Evolutionary conservation across 2,888 invertebrate species (phyloP), one percentile per base, ranked within the genome.

Genomic region (Seira sanloemensis): DNA sequence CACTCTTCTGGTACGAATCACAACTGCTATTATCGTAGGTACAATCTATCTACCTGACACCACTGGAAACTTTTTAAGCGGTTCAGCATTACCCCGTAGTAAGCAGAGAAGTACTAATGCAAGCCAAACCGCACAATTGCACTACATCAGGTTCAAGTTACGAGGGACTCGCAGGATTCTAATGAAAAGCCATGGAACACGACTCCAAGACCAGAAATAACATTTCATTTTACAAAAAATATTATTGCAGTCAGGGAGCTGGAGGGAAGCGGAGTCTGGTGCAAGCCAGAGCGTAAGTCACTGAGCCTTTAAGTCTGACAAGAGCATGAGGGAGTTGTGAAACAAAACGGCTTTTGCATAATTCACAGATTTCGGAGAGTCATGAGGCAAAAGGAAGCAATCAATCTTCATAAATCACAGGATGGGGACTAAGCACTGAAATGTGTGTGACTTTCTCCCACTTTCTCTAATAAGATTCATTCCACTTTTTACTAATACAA

Each of bases 361-460:
- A 89, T 89, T 89, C 88, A 89, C 85, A 88, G 88, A 86, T 88
- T 89, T 88, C 78, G 81, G 78, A 78, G 77, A 75, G 78, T 84
- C 85, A 86, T 73, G 78, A 84, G 79, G 79, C 82, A 84, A 85
- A 84, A 86, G 88, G 88, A 88, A 88, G 85, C 88, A 88, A 89
- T 89, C 89, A 88, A 89, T 89, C 89, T 88, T 89, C 88, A 89
- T 89, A 88, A 89, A 89, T 89, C 89, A 89, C 88, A 71, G 87
- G 86, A 87, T 87, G 78, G 85, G 81, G 85, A 79, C 83, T 78
- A 83, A n/a, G 71, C 54, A 77, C 62, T 83, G 83, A 86, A 86
- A 86, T 86, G 82, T 86, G 83, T 85, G 86, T 83, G 85, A 81
- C 84, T 86, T 81, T 84, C 82, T 78, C 86, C 78, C 78, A 75